Conservation (phyloP, 92 coral and sea anemone species). For the Parazoanthus atlanticus region DNA sequence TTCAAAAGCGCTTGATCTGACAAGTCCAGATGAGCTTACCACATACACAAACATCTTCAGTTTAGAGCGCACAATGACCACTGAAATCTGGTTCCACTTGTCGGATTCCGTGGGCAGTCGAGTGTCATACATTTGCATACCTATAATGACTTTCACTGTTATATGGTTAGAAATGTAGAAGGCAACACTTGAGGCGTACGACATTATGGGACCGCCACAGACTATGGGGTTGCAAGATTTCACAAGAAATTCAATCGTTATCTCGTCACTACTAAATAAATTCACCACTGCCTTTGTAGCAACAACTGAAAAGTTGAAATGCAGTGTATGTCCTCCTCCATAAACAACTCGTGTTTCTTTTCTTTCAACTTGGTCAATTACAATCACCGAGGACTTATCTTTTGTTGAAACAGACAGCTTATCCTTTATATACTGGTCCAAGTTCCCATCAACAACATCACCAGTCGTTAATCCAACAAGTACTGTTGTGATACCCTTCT, state of each 20-base stretch:
- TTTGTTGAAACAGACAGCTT: conserved; percentile 30
- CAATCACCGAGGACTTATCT: conserved; percentile 32
- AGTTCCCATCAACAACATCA: conserved; percentile 18
- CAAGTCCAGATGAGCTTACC: conserved; percentile 50
- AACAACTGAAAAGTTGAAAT: conserved; percentile 63
- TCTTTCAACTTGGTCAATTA: conserved; percentile 39
- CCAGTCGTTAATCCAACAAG: conserved; percentile 41
- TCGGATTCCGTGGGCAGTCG: conserved; percentile 52
- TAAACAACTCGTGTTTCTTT: conserved; percentile 64
- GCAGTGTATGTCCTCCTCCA: conserved; percentile 59
- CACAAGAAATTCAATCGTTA: conserved; percentile 58
- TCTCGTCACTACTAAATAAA: conserved; percentile 39
- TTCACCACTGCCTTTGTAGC: conserved; percentile 48
- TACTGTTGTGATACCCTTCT: conserved; percentile 13
- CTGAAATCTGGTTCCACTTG: conserved; percentile 68
- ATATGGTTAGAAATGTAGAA: conserved; percentile 58
- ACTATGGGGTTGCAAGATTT: conserved; percentile 53
- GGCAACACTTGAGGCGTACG: conserved; percentile 54
- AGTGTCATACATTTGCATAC: conserved; percentile 52
- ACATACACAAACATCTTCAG: conserved; percentile 61
- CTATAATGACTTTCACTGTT: conserved; percentile 61
- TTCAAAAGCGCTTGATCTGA: conserved; percentile 50
- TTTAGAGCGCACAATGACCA: conserved; percentile 45
- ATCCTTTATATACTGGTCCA: conserved; percentile 36
- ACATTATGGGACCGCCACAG: conserved; percentile 70